Base-by-base conservation (phyloP, 1,140 invertebrate genomes). In the Drosophila repleta region DNA sequence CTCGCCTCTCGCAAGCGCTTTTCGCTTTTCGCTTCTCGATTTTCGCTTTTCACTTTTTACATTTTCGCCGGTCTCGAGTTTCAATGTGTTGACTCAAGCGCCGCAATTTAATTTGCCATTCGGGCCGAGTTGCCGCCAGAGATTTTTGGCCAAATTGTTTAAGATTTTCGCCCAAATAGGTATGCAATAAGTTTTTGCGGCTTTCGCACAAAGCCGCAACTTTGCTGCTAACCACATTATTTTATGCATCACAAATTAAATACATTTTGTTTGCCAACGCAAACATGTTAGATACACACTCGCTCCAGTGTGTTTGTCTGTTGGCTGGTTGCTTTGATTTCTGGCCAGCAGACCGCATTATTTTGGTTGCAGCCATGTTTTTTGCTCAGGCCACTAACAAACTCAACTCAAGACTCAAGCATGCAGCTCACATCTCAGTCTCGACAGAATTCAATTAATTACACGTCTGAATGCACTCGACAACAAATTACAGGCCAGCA, bases 291-390 rank as follows among this genome's bases (percentile, higher is more conserved):
- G 43, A 63, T 43, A 60, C 26, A 35, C 26, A 20, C 7, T 15
- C 3, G 20, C 8, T 5, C 10, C 3, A 1, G 13, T 13, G 37
- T 37, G 7, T 68, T 5, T 61, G 17, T 49, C 2, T 41, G 29
- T 39, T 7, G 15, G 45, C 21, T 71, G 57, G 45, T 57, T 76
- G 49, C 82, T 85, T 85, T 85, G 82, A 87, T 88, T 87, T 76
- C 69, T 69, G 61, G 64, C 61, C 74, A 63, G 69, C 64, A 66
- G 60, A 81, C 81, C 82, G 74, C 83, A 85, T 82, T 87, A 85
- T 87, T 87, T 85, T 75, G 82, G 74, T 65, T 82, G 48, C 37
- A 69, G 35, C 51, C 58, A 58, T 64, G 64, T 52, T 72, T 26
- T 26, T 63, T 58, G 60, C 17, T 49, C 11, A 61, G 66, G 68